Conservation (phyloP, 1,140 invertebrate genomes). For the Sitodiplosis mosellana region DNA sequence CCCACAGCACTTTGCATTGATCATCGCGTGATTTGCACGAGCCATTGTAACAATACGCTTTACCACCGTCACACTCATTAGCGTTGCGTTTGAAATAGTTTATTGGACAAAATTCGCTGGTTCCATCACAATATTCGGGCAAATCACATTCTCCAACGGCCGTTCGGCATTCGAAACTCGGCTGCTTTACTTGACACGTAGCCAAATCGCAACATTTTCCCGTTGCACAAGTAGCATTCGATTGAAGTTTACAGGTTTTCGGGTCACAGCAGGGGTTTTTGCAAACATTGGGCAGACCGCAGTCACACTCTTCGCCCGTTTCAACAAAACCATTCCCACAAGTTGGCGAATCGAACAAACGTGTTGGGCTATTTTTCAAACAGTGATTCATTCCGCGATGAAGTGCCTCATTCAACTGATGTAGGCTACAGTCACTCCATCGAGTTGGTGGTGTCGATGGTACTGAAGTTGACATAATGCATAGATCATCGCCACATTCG, state of each 20-base stretch:
- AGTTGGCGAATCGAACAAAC: slow-evolving; percentile 66
- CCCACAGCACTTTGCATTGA: slow-evolving; percentile 92
- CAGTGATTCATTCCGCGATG: slow-evolving; percentile 97
- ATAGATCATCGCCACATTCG: slow-evolving; percentile 68
- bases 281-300: slow-evolving; percentile 61
- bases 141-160: slow-evolving; percentile 82
- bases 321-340: slow-evolving; percentile 96
- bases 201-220: slow-evolving; percentile 82
- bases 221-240: slow-evolving; percentile 84
- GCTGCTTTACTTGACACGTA: slow-evolving; percentile 18
- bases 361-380: slow-evolving; percentile 52
- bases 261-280: slow-evolving; percentile 81
- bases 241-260: slow-evolving; percentile 61
- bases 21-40: slow-evolving; percentile 76
- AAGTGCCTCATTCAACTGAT: slow-evolving; percentile 76
- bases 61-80: slow-evolving; percentile 50
- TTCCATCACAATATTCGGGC: slow-evolving; percentile 87
- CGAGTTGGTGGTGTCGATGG: slow-evolving; percentile 63
- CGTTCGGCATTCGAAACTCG: slow-evolving; percentile 50
- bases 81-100: slow-evolving; percentile 88
- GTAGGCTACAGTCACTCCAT: slow-evolving; percentile 78
- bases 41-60: slow-evolving; percentile 84
- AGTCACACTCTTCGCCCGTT: slow-evolving; percentile 89
- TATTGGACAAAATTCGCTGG: slow-evolving; percentile 78
- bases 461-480: slow-evolving; percentile 92